A percentile compares a stretch with the other conserved stretches of the same genome.
phyloP scores from a whole-genome alignment of 2,797 vertebrate genomes.

The Myotis pilosus region DNA sequence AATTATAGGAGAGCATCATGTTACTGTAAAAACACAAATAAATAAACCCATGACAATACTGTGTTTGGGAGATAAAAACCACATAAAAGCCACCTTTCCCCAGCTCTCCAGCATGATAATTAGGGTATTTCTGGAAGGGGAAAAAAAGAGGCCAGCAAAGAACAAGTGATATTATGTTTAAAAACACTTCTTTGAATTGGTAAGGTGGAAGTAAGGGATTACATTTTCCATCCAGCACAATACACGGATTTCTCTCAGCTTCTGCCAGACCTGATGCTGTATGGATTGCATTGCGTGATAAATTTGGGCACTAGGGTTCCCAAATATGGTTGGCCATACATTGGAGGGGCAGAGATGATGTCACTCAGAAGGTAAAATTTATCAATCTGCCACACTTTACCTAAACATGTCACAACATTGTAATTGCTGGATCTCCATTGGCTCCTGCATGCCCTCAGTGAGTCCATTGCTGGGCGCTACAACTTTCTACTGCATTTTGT shows the following conservation, averaged over 20 bases:
- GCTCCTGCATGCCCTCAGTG: background rate
- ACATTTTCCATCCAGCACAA: constrained; percentile 9
- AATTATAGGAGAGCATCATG: constrained; percentile 58
- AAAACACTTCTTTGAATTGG: constrained; percentile 52
- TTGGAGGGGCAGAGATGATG: background rate
- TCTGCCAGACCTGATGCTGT: background rate
- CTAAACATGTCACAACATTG: background rate
- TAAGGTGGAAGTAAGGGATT: constrained; percentile 19
- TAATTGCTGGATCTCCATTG: background rate
- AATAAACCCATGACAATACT: constrained; percentile 69
- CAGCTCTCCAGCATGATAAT: constrained; percentile 72
- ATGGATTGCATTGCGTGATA: background rate
- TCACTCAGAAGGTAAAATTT: background rate
- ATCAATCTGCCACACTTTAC: background rate
- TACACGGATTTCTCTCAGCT: background rate
- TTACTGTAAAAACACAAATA: constrained; percentile 73
- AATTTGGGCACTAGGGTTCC: background rate
- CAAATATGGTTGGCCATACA: background rate
- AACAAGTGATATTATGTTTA: constrained; percentile 51
- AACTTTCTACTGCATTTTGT: constrained; percentile 2
- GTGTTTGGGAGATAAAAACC: constrained; percentile 75
- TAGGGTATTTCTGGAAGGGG: constrained; percentile 62
- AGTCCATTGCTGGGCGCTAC: background rate
- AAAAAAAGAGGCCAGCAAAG: constrained; percentile 2
- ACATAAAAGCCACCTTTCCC: constrained; percentile 70